Evolutionary conservation across 2,113 vertebrate species (phyloP), one percentile per base, ranked within the genome.

Genomic region (Sinocyclocheilus maitianheensis): DNA sequence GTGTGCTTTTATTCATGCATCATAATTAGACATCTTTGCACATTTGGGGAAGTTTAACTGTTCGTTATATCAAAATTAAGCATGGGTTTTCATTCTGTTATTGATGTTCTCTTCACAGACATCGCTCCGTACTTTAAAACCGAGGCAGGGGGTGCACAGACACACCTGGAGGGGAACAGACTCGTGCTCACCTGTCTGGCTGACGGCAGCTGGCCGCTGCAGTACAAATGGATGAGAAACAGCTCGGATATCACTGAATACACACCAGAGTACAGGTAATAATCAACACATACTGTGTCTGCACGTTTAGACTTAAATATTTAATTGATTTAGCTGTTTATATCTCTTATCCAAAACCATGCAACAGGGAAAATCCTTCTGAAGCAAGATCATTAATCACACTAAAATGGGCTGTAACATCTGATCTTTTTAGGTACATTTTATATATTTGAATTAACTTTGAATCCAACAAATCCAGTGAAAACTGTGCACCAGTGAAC

Each of bases 171-270:
- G 82, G 94, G 96, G 46, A 97, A 97, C 91, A 93, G 96, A 58
- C 92, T 97, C 87, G 96, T 97, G 34, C 95, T 97, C 83, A 97
- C 96, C 0, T 97, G 96, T 93, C 96, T 97, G 96, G 96, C 96
- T 0, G 96, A 96, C 89, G 96, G 96, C 90, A 97, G 96, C 93
- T 97, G 96, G 96, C 96, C 96, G 0, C 94, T 97, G 1, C 95
- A 97, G 91, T 97, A 96, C 94, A 96, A 96, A 89, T 97, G 96
- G 96, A 91, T 96, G 0, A 95, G 96, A 89, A 95, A 97, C 91
- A 91, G 86, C 85, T 90, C 81, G 20, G 95, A 97, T 90, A 93
- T 97, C 72, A 97, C 96, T 90, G 94, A 94, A 55, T 97, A 96
- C 93, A 96, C 96, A 3, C 91, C 96, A 89, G 96, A 97, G 22